Evolutionary conservation across 1,140 invertebrate genomes (phyloP), one percentile per base, ranked within the genome.

Genomic region (Cotesia vestalis): DNA sequence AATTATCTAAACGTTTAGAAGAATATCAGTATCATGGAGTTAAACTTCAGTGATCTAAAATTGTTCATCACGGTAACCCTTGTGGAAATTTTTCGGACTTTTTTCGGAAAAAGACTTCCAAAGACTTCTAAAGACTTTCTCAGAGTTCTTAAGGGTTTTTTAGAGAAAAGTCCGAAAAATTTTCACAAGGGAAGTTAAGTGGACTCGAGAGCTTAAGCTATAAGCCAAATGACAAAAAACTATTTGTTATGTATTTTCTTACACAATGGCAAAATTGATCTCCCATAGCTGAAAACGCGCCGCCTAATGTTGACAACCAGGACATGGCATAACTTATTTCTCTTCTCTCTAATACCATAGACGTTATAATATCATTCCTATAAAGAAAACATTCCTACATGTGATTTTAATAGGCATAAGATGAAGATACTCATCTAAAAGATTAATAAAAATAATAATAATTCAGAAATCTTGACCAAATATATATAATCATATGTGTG

Each of bases 261-360:
- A 95, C 94, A 89, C 92, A 96, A 79, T 92, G 85, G 64, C 86
- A 79, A 86, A 92, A 93, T 75, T 94, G 90, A 81, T 98, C 96
- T 14, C 97, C 97, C 61, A 98, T 88, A 6, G 96, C 93, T 20
- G 96, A 98, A 87, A 95, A 98, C 4, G 94, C 97, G 57, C 96
- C 96, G 62, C 97, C 97, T 11, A 99, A 88, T 1, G 97, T 98
- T n/a, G 96, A 98, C 3, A 98, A 87, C 95, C 96, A 98, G 3
- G 95, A 95, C 89, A 98, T 93, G 6, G 93, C 89, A 88, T 94
- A 90, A 80, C 96, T 94, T 74, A 96, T 86, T 86, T 96, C 92
- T 75, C 92, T 88, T 75, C 89, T 88, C 85, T 94, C 92, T 85
- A 87, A 86, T 27, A 85, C 85, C 77, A 89, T 87, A 69, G 72